A percentile compares a stretch with the other conserved stretches of the same genome.
These are phyloP conservation scores for Erythrocercus mccallii DNA, from an alignment of 2,113 vertebrate species.

Conservation along the genomic window DNA sequence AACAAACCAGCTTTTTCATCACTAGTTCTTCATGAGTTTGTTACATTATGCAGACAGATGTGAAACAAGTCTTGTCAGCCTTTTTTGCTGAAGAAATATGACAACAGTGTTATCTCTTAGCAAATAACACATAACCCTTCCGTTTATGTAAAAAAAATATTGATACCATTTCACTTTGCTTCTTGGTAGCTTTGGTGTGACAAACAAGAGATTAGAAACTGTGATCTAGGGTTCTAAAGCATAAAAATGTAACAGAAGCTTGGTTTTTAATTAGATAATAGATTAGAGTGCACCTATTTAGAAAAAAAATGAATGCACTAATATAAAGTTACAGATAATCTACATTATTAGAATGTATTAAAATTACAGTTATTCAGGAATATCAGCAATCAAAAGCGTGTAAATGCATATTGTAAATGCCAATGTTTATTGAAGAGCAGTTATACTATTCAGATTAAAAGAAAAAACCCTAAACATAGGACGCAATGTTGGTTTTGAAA, in stretches of 20 bases:
- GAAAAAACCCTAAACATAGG: neutral
- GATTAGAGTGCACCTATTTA: neutral
- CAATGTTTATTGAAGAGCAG: neutral
- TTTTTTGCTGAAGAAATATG: constrained; percentile 11
- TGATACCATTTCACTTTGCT: neutral
- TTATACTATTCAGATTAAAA: neutral
- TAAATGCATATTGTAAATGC: neutral
- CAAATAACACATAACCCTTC: neutral
- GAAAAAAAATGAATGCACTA: neutral
- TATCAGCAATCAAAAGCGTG: neutral
- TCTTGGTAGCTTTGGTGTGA: neutral
- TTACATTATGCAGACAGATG: constrained; percentile 47
- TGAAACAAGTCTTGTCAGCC: constrained; percentile 53
- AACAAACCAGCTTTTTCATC: constrained; percentile 45
- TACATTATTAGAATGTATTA: neutral
- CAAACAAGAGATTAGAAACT: neutral
- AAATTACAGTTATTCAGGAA: neutral
- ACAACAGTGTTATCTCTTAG: neutral
- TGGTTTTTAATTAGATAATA: neutral
- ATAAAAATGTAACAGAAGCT: neutral
- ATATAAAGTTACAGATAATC: neutral
- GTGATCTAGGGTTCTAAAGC: neutral
- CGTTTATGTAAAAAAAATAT: neutral
- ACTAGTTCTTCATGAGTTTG: constrained; percentile 11
- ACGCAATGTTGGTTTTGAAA: neutral